Conservation (phyloP, 1,140 invertebrate species). For the Tetraneura akinire region DNA sequence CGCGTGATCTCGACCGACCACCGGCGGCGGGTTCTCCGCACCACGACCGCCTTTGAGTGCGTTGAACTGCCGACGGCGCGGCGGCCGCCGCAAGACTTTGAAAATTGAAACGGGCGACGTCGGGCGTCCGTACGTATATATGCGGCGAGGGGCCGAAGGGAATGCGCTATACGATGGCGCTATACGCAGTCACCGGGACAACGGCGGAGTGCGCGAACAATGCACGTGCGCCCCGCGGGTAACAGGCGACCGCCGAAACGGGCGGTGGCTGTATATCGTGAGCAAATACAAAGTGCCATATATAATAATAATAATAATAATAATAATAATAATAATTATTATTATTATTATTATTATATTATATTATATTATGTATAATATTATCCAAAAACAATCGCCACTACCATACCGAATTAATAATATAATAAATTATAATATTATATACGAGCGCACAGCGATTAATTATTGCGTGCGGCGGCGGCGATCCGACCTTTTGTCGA, state of each 20-base stretch:
- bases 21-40: background rate
- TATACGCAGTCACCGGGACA: constrained; percentile 11
- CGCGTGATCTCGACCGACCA: background rate
- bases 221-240: constrained; percentile 26
- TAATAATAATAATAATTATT: too few species aligned
- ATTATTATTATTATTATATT: too few species aligned
- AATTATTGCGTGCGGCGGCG: background rate
- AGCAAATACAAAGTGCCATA: background rate
- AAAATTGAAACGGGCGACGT: constrained; percentile 27
- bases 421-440: background rate
- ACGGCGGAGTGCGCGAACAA: constrained; percentile 17
- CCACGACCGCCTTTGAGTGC: constrained; percentile 31
- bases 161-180: background rate
- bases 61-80: constrained; percentile 12
- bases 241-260: constrained; percentile 14
- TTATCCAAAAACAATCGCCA: constrained; percentile 30
- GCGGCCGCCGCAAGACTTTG: background rate
- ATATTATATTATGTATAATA: background rate
- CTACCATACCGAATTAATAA: background rate
- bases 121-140: background rate
- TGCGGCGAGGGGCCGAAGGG: background rate
- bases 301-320: too few species aligned
- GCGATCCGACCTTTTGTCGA: background rate
- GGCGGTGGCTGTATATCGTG: background rate
- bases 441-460: constrained; percentile 8